Percentiles rank a stretch among this genome's conserved stretches.
Evolutionary conservation across 2,797 vertebrate genomes (phyloP).

Genomic region (Merluccius polli): DNA sequence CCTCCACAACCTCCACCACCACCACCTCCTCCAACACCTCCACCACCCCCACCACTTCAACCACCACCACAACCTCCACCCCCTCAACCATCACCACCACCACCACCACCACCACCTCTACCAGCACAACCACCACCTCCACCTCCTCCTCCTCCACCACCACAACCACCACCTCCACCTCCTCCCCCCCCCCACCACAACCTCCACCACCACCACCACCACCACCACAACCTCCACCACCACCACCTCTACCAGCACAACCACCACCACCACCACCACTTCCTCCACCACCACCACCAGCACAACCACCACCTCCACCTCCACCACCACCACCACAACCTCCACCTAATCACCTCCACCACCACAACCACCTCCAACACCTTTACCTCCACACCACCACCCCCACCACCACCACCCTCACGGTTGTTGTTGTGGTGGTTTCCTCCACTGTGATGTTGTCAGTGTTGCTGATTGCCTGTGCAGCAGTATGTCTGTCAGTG

Average conservation of each 20-base stretch:
- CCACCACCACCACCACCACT: constrained; percentile 34
- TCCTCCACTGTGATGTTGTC: constrained; percentile 13
- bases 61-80: neutral
- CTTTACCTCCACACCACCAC: too few species aligned
- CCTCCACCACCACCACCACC: constrained; percentile 35
- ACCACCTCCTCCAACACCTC: constrained; percentile 6
- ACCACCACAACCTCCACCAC: neutral
- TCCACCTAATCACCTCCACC: constrained; percentile 10
- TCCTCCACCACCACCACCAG: neutral
- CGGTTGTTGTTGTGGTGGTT: neutral
- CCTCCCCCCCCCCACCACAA: too few species aligned
- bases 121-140: constrained; percentile 20
- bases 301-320: neutral
- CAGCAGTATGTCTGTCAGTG: constrained; percentile 47
- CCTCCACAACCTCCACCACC: neutral
- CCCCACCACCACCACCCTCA: neutral
- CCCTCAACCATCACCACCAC: constrained; percentile 21
- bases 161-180: constrained; percentile 12
- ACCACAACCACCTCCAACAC: too few species aligned
- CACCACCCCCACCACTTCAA: constrained; percentile 34
- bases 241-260: constrained; percentile 48
- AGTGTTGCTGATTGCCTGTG: constrained; percentile 35
- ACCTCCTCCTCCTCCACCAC: neutral
- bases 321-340: constrained; percentile 11
- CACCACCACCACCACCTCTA: neutral